phyloP scores from a whole-genome alignment of 2,797 vertebrate genomes.

The Parauchenoglanis ngamensis region DNA sequence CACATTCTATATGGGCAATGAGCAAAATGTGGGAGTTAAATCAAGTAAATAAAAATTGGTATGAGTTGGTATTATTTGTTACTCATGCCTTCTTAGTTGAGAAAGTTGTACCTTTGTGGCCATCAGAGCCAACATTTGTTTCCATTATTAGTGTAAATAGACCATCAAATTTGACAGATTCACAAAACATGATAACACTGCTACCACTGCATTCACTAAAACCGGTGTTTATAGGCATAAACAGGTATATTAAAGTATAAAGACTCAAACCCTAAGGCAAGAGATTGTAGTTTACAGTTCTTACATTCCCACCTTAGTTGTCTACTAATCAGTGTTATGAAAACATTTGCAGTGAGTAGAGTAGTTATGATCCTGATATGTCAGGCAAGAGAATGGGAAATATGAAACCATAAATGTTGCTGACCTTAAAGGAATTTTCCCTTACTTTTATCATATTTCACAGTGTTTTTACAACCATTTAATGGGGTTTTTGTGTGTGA shows the following conservation, averaged over 20 bases:
- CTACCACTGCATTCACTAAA: constrained; percentile 28
- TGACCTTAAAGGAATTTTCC: not conserved
- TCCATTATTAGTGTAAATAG: not conserved
- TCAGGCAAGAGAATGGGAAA: not conserved
- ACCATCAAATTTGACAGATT: constrained; percentile 12
- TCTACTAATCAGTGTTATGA: not conserved
- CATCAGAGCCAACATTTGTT: not conserved
- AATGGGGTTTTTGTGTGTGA: not conserved
- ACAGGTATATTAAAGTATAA: constrained; percentile 2
- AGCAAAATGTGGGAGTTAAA: not conserved
- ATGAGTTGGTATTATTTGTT: not conserved
- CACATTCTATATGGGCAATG: constrained; percentile 29
- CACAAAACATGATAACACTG: constrained; percentile 11
- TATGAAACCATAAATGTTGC: not conserved
- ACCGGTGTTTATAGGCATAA: not conserved
- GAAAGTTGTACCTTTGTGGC: not conserved
- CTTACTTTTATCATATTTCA: not conserved
- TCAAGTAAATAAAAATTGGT: not conserved
- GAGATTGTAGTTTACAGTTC: not conserved
- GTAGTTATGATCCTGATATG: constrained; percentile 3
- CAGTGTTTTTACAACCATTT: not conserved
- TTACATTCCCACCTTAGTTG: not conserved
- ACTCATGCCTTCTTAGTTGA: not conserved
- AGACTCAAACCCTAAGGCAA: not conserved
- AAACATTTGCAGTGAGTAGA: not conserved